Conservation (phyloP, 37 sponge, comb jelly and placozoan genomes). For the Trichoplax adhaerens region DNA sequence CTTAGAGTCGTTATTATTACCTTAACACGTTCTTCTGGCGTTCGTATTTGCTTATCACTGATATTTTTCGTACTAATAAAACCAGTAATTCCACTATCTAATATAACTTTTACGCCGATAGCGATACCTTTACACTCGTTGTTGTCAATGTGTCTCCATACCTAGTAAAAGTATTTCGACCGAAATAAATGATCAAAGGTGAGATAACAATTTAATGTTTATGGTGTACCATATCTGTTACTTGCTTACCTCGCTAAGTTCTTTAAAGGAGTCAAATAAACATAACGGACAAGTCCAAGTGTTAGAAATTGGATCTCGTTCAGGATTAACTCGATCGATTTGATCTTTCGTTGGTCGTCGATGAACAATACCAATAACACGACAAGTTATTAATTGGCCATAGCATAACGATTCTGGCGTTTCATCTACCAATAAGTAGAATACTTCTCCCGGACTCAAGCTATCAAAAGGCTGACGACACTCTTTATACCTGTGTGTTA, state of each 20-base stretch:
- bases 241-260: constrained; percentile 33
- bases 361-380: constrained; percentile 70
- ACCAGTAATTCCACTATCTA: constrained; percentile 84
- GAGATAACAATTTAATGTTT: constrained; percentile 6
- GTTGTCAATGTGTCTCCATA: constrained; percentile 88
- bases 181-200: neutral
- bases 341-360: constrained; percentile 56
- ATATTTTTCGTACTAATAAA: constrained; percentile 81
- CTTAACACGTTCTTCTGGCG: constrained; percentile 73
- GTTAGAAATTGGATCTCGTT: constrained; percentile 36
- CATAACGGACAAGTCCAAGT: constrained; percentile 93
- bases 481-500: constrained; percentile 65
- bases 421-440: constrained; percentile 54
- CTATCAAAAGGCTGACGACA: constrained; percentile 29
- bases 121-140: constrained; percentile 80
- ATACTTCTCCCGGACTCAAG: constrained; percentile 56
- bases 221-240: constrained; percentile 2
- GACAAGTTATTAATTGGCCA: constrained; percentile 62
- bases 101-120: constrained; percentile 54
- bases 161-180: constrained; percentile 14
- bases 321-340: constrained; percentile 55
- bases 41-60: constrained; percentile 59
- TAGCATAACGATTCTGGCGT: constrained; percentile 19
- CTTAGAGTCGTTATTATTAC: constrained; percentile 13
- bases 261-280: constrained; percentile 44